Evolutionary conservation across 2,797 vertebrate genomes (phyloP), one percentile per base, ranked within the genome.

Genomic region (Streptopelia turtur): DNA sequence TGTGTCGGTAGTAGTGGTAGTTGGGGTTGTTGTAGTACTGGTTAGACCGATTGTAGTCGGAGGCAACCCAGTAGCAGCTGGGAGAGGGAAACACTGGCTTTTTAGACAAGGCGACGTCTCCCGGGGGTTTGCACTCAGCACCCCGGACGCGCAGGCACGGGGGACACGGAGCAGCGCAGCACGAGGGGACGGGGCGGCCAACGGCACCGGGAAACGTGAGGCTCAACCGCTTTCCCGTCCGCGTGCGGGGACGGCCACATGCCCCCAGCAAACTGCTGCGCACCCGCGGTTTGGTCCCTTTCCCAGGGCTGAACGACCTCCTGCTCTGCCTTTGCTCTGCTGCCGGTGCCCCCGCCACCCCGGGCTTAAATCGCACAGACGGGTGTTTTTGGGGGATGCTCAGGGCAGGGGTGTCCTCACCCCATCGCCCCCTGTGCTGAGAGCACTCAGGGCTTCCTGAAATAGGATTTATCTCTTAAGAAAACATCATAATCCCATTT

Each of bases 31-130:
- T 95, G 93, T 28, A 55, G 95, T 17, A 77, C 94, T 97, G 94
- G 98, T 96, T 89, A 96, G 97, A 89, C 96, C 94, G 96, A 97
- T 65, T 65, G 98, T 71, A 88, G 98, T 98, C 94, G 98, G 97
- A 97, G 98, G 97, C 12, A 85, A 61, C 70, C 72, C 96, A 88
- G 97, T 97, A 79, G 96, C 90, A 93, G 97, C 98, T 99, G 97
- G 94, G 97, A 97, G 97, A 97, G 97, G 97, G 97, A 98, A 98
- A 97, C 89, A 95, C 91, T 64, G 47, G 79, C 87, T 89, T 85
- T 89, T 84, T 56, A 95, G 87, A 88, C 1, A 33, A 17, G 72
- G 65, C 5, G 68, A 30, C 0, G 1, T 4, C 76, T 55, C 81
- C 72, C 41, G 31, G 15, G 93, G 78, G 27, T 16, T 49, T 10